Base-by-base conservation (phyloP, 2,797 vertebrate species). In the Cryptoprocta ferox region DNA sequence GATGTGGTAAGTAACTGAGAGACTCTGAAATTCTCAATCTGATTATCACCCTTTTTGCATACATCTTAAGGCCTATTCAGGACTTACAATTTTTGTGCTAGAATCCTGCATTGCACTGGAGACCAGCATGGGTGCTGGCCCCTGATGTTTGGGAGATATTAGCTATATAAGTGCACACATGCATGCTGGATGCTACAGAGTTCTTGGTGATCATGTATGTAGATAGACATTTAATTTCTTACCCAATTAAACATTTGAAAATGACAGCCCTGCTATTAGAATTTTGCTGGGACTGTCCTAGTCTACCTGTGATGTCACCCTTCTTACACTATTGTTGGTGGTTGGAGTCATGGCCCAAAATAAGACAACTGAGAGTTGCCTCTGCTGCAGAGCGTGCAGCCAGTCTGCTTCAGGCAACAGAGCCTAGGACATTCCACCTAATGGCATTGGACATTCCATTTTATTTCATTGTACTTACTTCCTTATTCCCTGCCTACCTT, bases 401-500 rank as follows among this genome's bases (percentile, higher is more conserved):
- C 73, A 80, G 8, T 48, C 19, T 88, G 56, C 66, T 18, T 84
- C 28, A 76, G 70, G 37, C 21, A 84, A 21, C n/a, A 48, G 71
- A 89, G 19, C 37, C 16, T 24, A 93, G 28, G 71, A 89, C 32
- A n/a, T n/a, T n/a, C 84, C 30, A 35, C 65, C 16, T 88, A 63
- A 65, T 48, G n/a, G 15, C 42, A 92, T 83, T 39, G 81, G 50
- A 26, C 70, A 59, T 70, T 94, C 82, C 32, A 18, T 89, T 88
- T 79, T 26, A 91, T 53, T 82, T 73, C 18, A 24, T 39, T 35
- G 91, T 45, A 86, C 13, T 95, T 94, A 78, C 66, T 94, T 95
- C 42, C 71, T 91, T 82, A 76, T 91, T 70, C 42, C 53, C 45
- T 87, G 24, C 13, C 35, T 73, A 68, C 48, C 39, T 83, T 95